phyloP scores from a whole-genome alignment of 2,797 vertebrate species.

The Platalea minor region DNA sequence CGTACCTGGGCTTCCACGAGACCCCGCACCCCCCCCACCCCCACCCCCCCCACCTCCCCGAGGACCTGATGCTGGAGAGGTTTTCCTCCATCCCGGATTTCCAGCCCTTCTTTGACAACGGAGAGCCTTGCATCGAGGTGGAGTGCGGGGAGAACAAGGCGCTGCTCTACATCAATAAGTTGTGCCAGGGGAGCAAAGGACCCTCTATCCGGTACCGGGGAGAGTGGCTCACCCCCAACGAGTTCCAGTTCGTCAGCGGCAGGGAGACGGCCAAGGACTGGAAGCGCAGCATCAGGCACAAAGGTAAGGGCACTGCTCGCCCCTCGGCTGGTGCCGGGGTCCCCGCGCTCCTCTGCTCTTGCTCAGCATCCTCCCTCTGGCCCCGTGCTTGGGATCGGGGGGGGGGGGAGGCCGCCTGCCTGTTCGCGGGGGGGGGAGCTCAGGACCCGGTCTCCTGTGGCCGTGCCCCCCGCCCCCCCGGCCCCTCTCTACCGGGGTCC shows the following conservation, averaged over 20 bases:
- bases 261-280: constrained; percentile 97
- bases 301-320: constrained; percentile 80
- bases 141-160: constrained; percentile 98
- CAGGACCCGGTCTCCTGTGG: neutral
- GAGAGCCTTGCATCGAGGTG: constrained; percentile 97
- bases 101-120: constrained; percentile 95
- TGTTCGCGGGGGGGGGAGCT: neutral
- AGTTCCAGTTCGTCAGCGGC: constrained; percentile 99
- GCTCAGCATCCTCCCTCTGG: neutral
- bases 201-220: constrained; percentile 96
- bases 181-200: constrained; percentile 97
- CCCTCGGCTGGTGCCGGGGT: neutral
- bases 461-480: neutral
- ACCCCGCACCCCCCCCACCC: constrained; percentile 79
- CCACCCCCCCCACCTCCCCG: constrained; percentile 84
- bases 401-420: neutral
- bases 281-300: constrained; percentile 98
- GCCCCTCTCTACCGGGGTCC: neutral
- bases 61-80: constrained; percentile 91
- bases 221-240: constrained; percentile 98
- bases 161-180: constrained; percentile 94
- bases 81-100: constrained; percentile 93
- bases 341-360: neutral
- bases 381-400: neutral
- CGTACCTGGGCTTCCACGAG: constrained; percentile 84